These are phyloP conservation scores for Pangasianodon hypophthalmus DNA, from an alignment of 2,113 vertebrate genomes.

Conservation along the genomic window DNA sequence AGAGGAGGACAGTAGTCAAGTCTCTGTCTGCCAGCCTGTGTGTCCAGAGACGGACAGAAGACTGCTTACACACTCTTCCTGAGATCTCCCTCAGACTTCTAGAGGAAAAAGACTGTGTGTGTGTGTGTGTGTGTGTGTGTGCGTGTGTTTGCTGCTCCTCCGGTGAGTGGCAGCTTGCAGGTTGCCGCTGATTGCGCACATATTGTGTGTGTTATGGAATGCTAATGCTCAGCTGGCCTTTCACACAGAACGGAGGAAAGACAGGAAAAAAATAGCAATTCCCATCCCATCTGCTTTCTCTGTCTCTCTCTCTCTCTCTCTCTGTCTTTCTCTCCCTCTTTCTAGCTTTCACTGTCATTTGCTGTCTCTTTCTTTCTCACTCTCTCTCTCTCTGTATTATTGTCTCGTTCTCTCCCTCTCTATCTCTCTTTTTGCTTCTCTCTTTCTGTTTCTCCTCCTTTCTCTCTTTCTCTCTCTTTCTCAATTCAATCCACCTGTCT, in stretches of 20 bases:
- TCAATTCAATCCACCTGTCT: background rate
- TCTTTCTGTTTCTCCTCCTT: background rate
- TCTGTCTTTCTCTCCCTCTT: background rate
- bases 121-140: slow-evolving; percentile 6
- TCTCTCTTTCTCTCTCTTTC: background rate
- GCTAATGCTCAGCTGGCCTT: slow-evolving; percentile 50
- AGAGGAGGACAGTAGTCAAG: background rate
- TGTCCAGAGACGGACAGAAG: background rate
- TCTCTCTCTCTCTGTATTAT: too few relatives aligned
- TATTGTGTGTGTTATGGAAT: slow-evolving; percentile 52
- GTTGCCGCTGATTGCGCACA: slow-evolving; percentile 50
- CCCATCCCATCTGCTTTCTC: slow-evolving; percentile 34
- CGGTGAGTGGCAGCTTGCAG: slow-evolving; percentile 49
- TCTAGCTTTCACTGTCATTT: too few relatives aligned
- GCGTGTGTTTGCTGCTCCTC: slow-evolving; percentile 4
- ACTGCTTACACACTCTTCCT: background rate
- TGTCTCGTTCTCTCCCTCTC: background rate
- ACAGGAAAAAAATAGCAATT: slow-evolving; percentile 27
- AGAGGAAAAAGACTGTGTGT: background rate
- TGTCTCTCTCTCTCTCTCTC: background rate
- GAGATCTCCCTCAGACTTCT: background rate
- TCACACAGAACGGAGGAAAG: slow-evolving; percentile 31
- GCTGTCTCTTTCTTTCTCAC: background rate
- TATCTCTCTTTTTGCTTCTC: accelerated
- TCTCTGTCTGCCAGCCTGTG: slow-evolving; percentile 35